A percentile compares a stretch with the other conserved stretches of the same genome.
phyloP scores from a whole-genome alignment of 2,113 vertebrate genomes.

The Zosterops borbonicus region DNA sequence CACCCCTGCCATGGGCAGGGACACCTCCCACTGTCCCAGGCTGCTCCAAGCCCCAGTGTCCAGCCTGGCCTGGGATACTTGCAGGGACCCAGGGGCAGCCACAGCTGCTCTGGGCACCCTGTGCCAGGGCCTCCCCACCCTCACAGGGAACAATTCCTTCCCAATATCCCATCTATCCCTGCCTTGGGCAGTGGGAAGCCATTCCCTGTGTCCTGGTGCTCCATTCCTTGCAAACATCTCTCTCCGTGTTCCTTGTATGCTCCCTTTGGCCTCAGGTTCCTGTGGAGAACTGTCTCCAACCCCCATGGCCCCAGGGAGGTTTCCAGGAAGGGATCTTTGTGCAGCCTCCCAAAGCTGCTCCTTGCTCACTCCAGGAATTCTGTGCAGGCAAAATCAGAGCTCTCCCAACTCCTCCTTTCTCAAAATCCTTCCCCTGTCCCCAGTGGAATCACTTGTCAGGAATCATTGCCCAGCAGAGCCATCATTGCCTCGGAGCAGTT shows the following conservation, averaged over 20 bases:
- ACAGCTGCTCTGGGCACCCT: neutral
- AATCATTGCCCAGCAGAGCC: neutral
- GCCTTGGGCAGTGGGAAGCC: neutral
- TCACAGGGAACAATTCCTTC: fast-evolving
- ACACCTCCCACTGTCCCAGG: neutral
- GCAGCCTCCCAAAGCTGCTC: neutral
- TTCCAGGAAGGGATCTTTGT: neutral
- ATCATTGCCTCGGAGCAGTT: neutral
- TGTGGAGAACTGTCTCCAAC: neutral
- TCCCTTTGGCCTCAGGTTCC: neutral
- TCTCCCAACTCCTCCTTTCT: neutral
- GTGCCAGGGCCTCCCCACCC: neutral
- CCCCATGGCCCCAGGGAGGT: fast-evolving
- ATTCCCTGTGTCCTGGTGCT: neutral
- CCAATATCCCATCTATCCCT: fast-evolving
- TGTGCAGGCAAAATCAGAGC: neutral
- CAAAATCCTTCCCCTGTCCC: neutral
- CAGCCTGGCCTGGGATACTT: neutral
- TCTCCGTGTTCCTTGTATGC: neutral
- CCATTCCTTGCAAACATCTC: neutral
- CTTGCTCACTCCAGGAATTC: neutral
- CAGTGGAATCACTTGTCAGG: neutral
- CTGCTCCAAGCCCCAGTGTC: neutral
- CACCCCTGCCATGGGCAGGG: neutral
- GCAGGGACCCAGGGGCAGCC: neutral